A percentile compares a stretch with the other conserved stretches of the same genome.
These are phyloP conservation scores for Macroglossus sobrinus DNA, from an alignment of 2,113 vertebrate species.

Conservation along the genomic window DNA sequence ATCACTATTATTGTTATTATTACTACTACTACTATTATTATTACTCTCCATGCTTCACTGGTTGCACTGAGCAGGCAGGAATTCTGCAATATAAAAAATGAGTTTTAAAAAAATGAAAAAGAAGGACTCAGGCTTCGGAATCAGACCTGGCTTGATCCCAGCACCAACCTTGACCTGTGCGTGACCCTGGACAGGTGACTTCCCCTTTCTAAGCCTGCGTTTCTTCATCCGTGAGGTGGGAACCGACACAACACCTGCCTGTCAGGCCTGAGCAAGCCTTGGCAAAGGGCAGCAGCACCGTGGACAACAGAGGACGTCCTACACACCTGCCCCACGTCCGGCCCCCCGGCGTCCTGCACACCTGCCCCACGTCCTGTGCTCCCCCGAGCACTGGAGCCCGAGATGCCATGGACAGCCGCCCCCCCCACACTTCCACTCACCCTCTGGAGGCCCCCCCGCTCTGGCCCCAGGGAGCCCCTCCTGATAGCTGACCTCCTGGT, in stretches of 20 bases:
- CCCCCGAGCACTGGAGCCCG: fast-evolving
- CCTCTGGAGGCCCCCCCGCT: not conserved
- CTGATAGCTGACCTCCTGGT: not conserved
- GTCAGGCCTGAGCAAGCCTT: not conserved
- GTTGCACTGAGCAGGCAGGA: fast-evolving
- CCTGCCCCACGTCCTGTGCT: not conserved
- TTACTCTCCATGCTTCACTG: not conserved
- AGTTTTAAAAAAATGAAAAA: not conserved
- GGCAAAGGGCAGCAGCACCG: fast-evolving
- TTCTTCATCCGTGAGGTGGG: not conserved
- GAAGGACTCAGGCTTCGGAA: not conserved
- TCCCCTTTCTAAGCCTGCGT: not conserved
- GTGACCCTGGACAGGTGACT: not conserved
- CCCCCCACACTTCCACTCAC: too few relatives aligned
- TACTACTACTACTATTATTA: not conserved
- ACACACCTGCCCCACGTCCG: not conserved
- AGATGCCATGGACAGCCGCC: not conserved
- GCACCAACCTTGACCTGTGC: not conserved
- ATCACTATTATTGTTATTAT: not conserved
- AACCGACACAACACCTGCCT: not conserved
- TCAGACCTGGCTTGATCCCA: not conserved
- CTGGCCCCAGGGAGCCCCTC: not conserved
- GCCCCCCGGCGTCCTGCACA: not conserved
- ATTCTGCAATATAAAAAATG: not conserved
- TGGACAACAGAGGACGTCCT: fast-evolving